These are phyloP conservation scores for Portevinia maculata DNA, from an alignment of 2,888 invertebrate genomes.

Conservation along the genomic window DNA sequence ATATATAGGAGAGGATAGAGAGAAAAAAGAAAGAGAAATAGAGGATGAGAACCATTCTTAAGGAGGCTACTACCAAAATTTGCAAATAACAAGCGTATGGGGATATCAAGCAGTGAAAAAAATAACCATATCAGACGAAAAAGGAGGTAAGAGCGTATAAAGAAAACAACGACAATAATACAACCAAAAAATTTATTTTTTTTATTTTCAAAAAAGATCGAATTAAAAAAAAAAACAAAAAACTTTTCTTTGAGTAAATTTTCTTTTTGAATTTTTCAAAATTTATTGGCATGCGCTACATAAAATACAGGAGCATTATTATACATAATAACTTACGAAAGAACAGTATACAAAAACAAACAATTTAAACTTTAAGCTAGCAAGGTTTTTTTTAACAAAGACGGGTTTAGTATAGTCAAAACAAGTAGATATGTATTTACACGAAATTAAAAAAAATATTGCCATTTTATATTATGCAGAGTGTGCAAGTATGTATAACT, in stretches of 20 bases:
- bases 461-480: conserved; percentile 16
- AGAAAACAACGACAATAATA: conserved; percentile 39
- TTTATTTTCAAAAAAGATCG: conserved; percentile 31
- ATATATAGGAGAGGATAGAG: conserved; percentile 50
- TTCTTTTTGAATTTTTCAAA: conserved; percentile 41
- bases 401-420: conserved; percentile 24
- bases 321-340: conserved; percentile 25
- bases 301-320: conserved; percentile 40
- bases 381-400: neutral
- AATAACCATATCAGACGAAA: conserved; percentile 22
- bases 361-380: neutral
- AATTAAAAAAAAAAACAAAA: conserved; percentile 28
- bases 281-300: conserved; percentile 68
- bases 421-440: conserved; percentile 43
- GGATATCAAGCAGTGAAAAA: conserved; percentile 24
- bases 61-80: conserved; percentile 43
- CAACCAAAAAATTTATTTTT: conserved; percentile 19
- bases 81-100: conserved; percentile 34
- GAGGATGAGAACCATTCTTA: conserved; percentile 62
- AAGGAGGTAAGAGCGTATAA: conserved; percentile 22
- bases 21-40: conserved; percentile 56
- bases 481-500: conserved; percentile 13
- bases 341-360: conserved; percentile 37
- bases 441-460: neutral
- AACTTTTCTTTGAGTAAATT: conserved; percentile 45